Conservation (phyloP, 1,140 invertebrate genomes). For the Cylas formicarius region DNA sequence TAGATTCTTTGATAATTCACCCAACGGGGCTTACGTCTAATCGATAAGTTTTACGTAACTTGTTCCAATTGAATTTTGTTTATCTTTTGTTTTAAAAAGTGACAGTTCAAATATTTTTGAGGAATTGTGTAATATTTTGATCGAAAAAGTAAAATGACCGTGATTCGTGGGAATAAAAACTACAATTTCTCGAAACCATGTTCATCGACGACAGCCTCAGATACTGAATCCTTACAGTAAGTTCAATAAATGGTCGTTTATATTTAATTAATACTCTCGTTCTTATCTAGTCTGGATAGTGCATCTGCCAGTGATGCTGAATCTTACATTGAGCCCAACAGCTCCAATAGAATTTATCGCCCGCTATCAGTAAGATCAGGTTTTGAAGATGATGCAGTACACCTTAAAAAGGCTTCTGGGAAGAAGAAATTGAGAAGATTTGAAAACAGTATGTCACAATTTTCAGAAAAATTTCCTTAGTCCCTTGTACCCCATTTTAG, state of each 20-base stretch:
- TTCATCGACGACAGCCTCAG: constrained; percentile 22
- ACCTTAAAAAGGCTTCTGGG: constrained; percentile 72
- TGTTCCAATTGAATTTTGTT: no score
- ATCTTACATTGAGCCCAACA: constrained; percentile 61
- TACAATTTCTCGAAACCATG: constrained; percentile 16
- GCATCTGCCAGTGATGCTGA: constrained; percentile 43
- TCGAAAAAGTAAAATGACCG: constrained; percentile 26
- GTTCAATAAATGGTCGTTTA: constrained; percentile 7
- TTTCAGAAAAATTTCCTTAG: constrained; percentile 2
- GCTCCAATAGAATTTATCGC: constrained; percentile 29
- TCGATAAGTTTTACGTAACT: no score
- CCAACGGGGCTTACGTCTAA: no score
- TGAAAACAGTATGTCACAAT: constrained; percentile 50
- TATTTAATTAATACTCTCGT: background rate
- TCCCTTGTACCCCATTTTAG: constrained; percentile 17
- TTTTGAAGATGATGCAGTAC: constrained; percentile 57
- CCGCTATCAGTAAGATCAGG: constrained; percentile 2
- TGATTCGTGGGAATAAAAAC: constrained; percentile 24
- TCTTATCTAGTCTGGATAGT: constrained; percentile 20
- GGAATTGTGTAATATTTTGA: no score
- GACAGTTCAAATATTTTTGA: no score
- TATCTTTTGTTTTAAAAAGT: no score
- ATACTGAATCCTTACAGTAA: constrained; percentile 30
- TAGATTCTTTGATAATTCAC: no score
- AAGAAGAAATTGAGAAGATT: constrained; percentile 72